Conservation (phyloP, 2,888 invertebrate species). For the Aproaerema taeniolella region DNA sequence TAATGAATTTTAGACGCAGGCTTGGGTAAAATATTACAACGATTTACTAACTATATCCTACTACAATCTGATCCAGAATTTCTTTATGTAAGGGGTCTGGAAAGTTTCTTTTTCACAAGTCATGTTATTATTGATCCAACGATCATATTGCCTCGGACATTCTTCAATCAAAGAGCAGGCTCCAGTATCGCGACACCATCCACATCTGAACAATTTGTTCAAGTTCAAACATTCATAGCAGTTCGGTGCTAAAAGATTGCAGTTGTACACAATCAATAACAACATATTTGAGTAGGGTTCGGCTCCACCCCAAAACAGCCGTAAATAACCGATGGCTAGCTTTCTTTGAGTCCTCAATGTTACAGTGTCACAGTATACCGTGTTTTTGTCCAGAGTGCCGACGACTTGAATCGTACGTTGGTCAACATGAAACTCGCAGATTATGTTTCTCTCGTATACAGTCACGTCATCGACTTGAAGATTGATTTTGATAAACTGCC, state of each 20-base stretch:
- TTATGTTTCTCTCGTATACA: slow-evolving; percentile 26
- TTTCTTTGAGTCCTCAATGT: slow-evolving; percentile 16
- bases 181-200: slow-evolving; percentile 29
- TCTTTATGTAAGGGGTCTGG: not conserved
- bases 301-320: slow-evolving; percentile 34
- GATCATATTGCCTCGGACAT: slow-evolving; percentile 24
- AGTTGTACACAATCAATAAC: slow-evolving; percentile 31
- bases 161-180: slow-evolving; percentile 29
- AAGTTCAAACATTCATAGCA: slow-evolving; percentile 28
- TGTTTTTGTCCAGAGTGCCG: slow-evolving; percentile 19
- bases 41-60: too few relatives aligned
- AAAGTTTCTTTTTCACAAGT: slow-evolving; percentile 10
- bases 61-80: not conserved
- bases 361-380: slow-evolving; percentile 19
- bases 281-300: slow-evolving; percentile 37
- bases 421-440: slow-evolving; percentile 31
- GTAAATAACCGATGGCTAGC: slow-evolving; percentile 24
- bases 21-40: too few relatives aligned
- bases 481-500: slow-evolving; percentile 26
- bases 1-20: too few relatives aligned
- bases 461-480: slow-evolving; percentile 32
- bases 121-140: slow-evolving; percentile 20
- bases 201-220: slow-evolving; percentile 29
- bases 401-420: slow-evolving; percentile 16
- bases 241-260: slow-evolving; percentile 25